Base-by-base conservation (phyloP, 2,797 vertebrate genomes). In the Furcifer pardalis region DNA sequence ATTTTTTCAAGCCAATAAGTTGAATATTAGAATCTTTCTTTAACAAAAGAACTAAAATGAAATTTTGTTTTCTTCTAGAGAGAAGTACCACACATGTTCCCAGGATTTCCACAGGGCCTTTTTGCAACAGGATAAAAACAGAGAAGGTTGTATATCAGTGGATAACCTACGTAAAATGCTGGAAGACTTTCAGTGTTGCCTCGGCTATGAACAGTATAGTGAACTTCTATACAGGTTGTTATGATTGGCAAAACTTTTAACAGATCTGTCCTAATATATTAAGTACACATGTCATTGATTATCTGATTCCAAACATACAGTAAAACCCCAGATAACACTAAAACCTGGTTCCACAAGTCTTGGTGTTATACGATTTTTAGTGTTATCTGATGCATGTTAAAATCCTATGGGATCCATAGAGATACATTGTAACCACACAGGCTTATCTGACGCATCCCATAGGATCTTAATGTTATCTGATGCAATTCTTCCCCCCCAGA, bases 201-300 rank as follows among this genome's bases (percentile, higher is more conserved):
- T 96, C 52, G 82, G 77, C 49, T 91, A 94, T 0, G 59, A 90
- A 74, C 90, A 95, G 84, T 93, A 96, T 56, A 52, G 65, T 1
- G 17, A 68, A 21, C 90, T 96, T 72, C 91, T 96, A 1, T 91
- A 84, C 80, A 95, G 93, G 94, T 96, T 91, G 75, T 66, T 83
- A 1, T 65, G 0, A 44, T 69, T 86, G 32, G 7, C 19, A 35
- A 40, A 62, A 17, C 35, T 62, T 66, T n/a, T 79, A 49, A 63
- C 49, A 32, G 9, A n/a, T 42, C 25, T 89, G 27, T 19, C 30
- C 13, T 68, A 60, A 65, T 63, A 12, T 23, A 66, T 30, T 37
- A 82, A 49, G 44, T n/a, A 49, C 69, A 62, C 66, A 19, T 25
- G 35, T 27, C 6, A 13, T 60, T n/a, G 2, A 46, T 42, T 49